Base-by-base conservation (phyloP, 2,113 vertebrate species). In the Collichthys lucidus region DNA sequence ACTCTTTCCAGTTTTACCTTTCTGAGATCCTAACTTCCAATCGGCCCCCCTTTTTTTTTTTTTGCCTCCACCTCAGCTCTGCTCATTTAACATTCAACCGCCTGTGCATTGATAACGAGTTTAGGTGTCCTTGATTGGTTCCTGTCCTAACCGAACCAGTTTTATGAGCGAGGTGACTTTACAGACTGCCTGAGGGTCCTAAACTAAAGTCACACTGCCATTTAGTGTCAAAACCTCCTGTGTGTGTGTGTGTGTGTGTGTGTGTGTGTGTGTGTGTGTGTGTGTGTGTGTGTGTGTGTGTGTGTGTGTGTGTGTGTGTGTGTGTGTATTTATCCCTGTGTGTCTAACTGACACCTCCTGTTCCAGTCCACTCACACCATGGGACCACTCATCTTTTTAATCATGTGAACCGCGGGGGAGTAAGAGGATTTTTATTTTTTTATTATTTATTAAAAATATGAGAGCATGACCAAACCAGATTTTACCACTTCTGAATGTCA, bases 311-410 rank as follows among this genome's bases (percentile, higher is more conserved):
- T n/a, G n/a, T n/a, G 42, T 31, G 57, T 49, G 74, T 67, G 12
- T 29, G 40, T 46, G 44, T 46, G 35, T 40, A 2, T 16, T 66
- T 24, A 15, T 74, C 1, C 47, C 16, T 56, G 76, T 74, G 74
- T 75, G 31, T 68, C 46, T 79, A 79, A 86, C 52, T 79, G 60
- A 56, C 75, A 63, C 79, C 69, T 47, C 57, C 76, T 83, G 76
- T 80, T 70, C 79, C 59, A 56, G 50, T 79, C 57, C 70, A 20
- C 56, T 60, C 49, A 44, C 82, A 60, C 68, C 70, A 56, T 53
- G 76, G 74, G 76, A 64, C 72, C 57, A 15, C 74, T 88, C 62
- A 79, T 71, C 70, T 50, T 66, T 87, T 84, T 84, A 90, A 90
- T 90, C 82, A 87, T 76, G 73, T 47, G 65, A 83, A 67, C 77